Conservation (phyloP, 1,140 invertebrate genomes). For the Dufourea novaeangliae region DNA sequence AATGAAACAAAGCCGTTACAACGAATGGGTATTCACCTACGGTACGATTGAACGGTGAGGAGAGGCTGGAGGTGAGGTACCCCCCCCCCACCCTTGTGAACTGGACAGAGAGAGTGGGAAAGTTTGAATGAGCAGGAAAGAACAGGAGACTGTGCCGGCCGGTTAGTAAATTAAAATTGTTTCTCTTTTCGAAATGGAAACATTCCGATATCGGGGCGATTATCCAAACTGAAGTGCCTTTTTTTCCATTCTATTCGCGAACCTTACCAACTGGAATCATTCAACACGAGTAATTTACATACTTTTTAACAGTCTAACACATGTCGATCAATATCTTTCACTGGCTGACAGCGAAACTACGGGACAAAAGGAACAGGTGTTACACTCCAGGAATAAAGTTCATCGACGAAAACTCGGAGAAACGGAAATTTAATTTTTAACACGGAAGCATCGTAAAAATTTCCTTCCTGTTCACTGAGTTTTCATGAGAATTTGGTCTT, state of each 20-base stretch:
- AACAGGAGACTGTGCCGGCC: constrained; percentile 46
- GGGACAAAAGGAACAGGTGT: neutral
- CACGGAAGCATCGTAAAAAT: neutral
- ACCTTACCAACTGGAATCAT: neutral
- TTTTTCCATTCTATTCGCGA: constrained; percentile 37
- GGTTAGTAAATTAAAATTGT: constrained; percentile 75
- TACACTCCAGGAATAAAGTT: neutral
- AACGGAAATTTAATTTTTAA: constrained; percentile 12
- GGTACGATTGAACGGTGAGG: constrained; percentile 49
- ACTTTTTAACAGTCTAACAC: constrained; percentile 11
- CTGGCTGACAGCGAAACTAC: neutral
- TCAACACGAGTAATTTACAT: neutral
- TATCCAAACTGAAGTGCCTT: constrained; percentile 49
- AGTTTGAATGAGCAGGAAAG: constrained; percentile 48
- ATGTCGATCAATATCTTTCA: no score
- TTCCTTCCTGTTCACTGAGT: neutral
- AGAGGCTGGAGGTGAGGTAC: constrained; percentile 31
- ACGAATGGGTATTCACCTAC: constrained; percentile 74
- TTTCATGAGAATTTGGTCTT: neutral
- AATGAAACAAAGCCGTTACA: constrained; percentile 78
- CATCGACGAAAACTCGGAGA: neutral
- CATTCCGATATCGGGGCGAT: constrained; percentile 59
- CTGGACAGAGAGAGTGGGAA: constrained; percentile 46
- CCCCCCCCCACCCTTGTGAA: no score
- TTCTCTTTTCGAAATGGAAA: constrained; percentile 73